phyloP scores from a whole-genome alignment of 2,888 invertebrate genomes.

The Hirtodrosophila alboralis region DNA sequence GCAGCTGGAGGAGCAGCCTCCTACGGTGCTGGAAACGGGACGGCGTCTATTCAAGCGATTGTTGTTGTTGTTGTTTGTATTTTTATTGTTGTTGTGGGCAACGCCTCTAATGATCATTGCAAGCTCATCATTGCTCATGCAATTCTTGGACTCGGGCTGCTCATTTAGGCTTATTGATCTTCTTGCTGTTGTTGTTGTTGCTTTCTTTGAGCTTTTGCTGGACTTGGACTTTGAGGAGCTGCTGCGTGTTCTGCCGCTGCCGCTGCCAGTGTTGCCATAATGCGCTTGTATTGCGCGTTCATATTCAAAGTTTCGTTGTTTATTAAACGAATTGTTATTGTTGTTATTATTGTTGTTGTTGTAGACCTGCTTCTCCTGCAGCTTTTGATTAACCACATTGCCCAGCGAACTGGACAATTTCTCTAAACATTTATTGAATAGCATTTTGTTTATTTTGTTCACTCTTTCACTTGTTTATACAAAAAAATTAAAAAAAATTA shows the following conservation, averaged over 20 bases:
- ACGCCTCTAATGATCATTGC: constrained; percentile 67
- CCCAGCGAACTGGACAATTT: constrained; percentile 82
- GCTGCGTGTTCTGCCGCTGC: constrained; percentile 4
- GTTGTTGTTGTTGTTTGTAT: constrained; percentile 20
- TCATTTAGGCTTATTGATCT: no score
- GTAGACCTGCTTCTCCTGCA: constrained; percentile 70
- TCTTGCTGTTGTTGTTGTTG: neutral
- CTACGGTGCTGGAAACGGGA: constrained; percentile 42
- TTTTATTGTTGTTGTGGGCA: constrained; percentile 38
- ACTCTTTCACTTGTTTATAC: constrained; percentile 16
- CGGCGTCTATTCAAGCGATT: constrained; percentile 31
- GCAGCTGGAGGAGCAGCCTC: constrained; percentile 56
- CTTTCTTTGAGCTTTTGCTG: constrained; percentile 34
- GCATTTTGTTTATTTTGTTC: constrained; percentile 60
- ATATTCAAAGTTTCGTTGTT: constrained; percentile 76
- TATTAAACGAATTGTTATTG: constrained; percentile 48
- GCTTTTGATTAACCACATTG: constrained; percentile 69
- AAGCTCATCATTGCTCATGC: constrained; percentile 73
- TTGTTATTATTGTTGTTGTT: constrained; percentile 51
- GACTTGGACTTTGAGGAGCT: constrained; percentile 34
- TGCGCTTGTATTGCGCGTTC: constrained; percentile 79
- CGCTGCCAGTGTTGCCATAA: constrained; percentile 61
- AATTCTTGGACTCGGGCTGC: constrained; percentile 46
- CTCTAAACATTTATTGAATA: constrained; percentile 83
- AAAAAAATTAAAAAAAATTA: constrained; percentile 7